Percentiles rank a stretch among this genome's conserved stretches.
These are phyloP conservation scores for Eulithis prunata DNA, from an alignment of 2,888 invertebrate species.

Conservation along the genomic window DNA sequence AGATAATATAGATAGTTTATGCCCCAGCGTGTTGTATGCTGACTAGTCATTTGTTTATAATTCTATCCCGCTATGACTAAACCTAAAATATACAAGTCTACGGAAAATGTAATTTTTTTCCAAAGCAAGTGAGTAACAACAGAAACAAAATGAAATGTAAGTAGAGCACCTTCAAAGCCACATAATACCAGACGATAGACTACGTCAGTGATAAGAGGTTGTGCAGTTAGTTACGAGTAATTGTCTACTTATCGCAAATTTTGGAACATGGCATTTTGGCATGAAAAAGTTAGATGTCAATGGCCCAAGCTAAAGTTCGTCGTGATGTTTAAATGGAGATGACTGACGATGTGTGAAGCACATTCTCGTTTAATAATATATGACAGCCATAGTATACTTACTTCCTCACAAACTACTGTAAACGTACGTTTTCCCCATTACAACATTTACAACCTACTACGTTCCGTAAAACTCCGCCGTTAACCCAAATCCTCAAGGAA, in stretches of 20 bases:
- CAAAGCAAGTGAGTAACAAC: background rate
- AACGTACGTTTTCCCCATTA: background rate
- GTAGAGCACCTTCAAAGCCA: background rate
- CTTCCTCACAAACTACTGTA: too few species aligned
- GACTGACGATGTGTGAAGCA: too few species aligned
- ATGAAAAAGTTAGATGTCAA: too few species aligned
- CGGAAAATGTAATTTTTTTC: slow-evolving; percentile 1
- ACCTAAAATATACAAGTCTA: background rate
- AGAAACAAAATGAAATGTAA: slow-evolving; percentile 1
- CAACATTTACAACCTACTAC: background rate
- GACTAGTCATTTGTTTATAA: background rate
- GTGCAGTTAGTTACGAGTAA: background rate
- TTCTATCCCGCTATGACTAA: background rate
- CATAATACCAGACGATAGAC: background rate
- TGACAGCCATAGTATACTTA: too few species aligned
- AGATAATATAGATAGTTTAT: background rate
- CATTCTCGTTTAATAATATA: too few species aligned
- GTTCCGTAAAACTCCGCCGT: slow-evolving; percentile 3
- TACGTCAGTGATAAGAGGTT: background rate
- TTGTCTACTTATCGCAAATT: background rate
- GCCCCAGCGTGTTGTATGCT: too few species aligned
- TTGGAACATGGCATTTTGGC: too few species aligned
- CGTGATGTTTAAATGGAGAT: too few species aligned
- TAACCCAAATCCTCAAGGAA: slow-evolving; percentile 28
- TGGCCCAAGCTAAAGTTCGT: too few species aligned